Conservation (phyloP, 2,888 invertebrate genomes). For the Acanthopleura granulata region DNA sequence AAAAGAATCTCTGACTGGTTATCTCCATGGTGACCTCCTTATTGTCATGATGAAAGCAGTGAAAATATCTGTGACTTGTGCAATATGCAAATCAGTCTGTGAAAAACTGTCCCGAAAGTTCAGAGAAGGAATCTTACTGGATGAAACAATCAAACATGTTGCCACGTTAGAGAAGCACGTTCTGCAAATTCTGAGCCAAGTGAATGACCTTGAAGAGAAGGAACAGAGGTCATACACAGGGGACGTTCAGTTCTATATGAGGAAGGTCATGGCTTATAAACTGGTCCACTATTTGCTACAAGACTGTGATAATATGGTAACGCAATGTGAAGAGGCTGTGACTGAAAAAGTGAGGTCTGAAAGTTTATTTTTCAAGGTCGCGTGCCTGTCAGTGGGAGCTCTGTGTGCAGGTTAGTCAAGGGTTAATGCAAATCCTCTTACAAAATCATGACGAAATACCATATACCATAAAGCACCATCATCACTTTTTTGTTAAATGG, state of each 20-base stretch:
- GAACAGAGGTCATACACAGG: not conserved
- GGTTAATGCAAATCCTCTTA: not conserved
- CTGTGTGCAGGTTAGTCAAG: not conserved
- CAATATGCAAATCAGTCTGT: not conserved
- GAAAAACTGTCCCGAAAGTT: not conserved
- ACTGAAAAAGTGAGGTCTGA: not conserved
- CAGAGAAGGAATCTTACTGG: slow-evolving; percentile 12
- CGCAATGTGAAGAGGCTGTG: not conserved
- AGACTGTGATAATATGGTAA: not conserved
- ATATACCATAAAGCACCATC: no score
- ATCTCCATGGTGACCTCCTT: not conserved
- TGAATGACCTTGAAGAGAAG: not conserved
- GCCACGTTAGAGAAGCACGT: not conserved
- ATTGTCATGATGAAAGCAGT: not conserved
- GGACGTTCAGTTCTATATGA: not conserved
- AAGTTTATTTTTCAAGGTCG: not conserved
- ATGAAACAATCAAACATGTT: not conserved
- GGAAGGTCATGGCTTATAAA: not conserved
- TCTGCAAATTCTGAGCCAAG: not conserved
- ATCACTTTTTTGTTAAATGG: no score
- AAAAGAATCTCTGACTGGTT: not conserved
- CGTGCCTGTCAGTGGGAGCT: not conserved
- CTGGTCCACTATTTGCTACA: not conserved
- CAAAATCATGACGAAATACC: no score
- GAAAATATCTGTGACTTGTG: slow-evolving; percentile 11